Evolutionary conservation across 2,113 vertebrate genomes (phyloP).

Genomic region (Pogona vitticeps): DNA sequence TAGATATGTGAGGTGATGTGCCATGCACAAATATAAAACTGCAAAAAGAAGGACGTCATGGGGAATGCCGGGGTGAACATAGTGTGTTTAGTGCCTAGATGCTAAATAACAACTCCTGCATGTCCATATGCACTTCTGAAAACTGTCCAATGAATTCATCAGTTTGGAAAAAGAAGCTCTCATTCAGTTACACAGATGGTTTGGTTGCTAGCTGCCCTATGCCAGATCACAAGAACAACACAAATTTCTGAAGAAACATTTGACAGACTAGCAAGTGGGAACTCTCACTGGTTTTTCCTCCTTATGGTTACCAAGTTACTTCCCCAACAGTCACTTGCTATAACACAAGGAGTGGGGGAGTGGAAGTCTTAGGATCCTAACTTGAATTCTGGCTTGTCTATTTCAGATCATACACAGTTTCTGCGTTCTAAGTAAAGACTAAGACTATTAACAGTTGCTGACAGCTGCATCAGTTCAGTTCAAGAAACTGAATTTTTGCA

Average conservation of each 20-base stretch:
- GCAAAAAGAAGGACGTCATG: constrained; percentile 20
- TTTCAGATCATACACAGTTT: constrained; percentile 45
- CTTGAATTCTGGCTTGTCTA: constrained; percentile 52
- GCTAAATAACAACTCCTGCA: constrained; percentile 39
- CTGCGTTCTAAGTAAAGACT: constrained; percentile 60
- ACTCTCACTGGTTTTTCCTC: constrained; percentile 47
- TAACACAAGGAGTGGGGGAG: constrained; percentile 10
- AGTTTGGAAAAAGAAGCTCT: constrained; percentile 45
- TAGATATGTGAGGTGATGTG: constrained; percentile 33
- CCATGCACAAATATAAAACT: constrained; percentile 43
- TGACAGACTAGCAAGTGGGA: constrained; percentile 47
- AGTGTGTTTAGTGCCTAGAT: constrained; percentile 14
- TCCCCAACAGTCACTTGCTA: constrained; percentile 38
- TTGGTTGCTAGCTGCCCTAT: background rate
- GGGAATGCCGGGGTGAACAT: constrained; percentile 4
- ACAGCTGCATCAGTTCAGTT: constrained; percentile 61
- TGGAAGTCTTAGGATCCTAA: background rate
- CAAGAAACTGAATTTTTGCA: constrained; percentile 63
- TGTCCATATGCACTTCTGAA: constrained; percentile 63
- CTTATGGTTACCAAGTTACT: constrained; percentile 41
- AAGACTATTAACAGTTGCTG: constrained; percentile 49
- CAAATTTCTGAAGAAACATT: constrained; percentile 41
- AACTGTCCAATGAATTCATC: constrained; percentile 52
- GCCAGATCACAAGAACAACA: constrained; percentile 56
- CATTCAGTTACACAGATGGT: constrained; percentile 55